Base-by-base conservation (phyloP, 2,888 invertebrate genomes). In the Lysandra bellargus region DNA sequence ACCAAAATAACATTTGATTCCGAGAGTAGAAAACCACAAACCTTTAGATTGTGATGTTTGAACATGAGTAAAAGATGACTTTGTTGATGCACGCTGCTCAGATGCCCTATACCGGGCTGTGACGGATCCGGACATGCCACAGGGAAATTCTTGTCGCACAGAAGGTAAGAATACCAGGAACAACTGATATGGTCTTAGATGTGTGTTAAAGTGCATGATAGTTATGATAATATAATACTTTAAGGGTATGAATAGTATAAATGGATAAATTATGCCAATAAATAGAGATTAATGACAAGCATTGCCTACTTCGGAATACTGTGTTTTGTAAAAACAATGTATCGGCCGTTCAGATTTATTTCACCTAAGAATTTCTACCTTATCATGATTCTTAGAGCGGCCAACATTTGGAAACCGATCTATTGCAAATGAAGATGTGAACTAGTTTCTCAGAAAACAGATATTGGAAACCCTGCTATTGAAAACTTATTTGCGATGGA, bases 41-140 rank as follows among this genome's bases (percentile, higher is more conserved):
- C 3, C 12, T 30, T 30, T 23, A 64, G 30, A 12, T 30, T 69
- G 33, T 37, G 33, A 69, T 69, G 64, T 69, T 4, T 69, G 64
- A 69, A 4, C 61, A 74, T 57, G 61, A 57, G 57, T 74, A 78
- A 69, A 76, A 74, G 89, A 88, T 87, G 85, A 89, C 90, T 89
- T 88, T 88, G 84, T 92, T 92, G 90, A 86, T 95, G 90, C 95
- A 96, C 95, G 96, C 96, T 93, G 95, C 95, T 92, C 96, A 98
- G 98, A 96, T 98, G 98, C 95, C 98, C 98, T 87, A 98, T 98
- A 92, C 98, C 98, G 91, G 98, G 98, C 89, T 99, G 99, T 95
- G 99, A 99, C 94, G 99, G 99, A 87, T 98, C 99, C 87, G 99
- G 99, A 92, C 99, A 99, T 95, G 98, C 99, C 87, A 99, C 99